These are phyloP conservation scores for Brachyalestes nurse DNA, from an alignment of 2,797 vertebrate species.

Conservation along the genomic window DNA sequence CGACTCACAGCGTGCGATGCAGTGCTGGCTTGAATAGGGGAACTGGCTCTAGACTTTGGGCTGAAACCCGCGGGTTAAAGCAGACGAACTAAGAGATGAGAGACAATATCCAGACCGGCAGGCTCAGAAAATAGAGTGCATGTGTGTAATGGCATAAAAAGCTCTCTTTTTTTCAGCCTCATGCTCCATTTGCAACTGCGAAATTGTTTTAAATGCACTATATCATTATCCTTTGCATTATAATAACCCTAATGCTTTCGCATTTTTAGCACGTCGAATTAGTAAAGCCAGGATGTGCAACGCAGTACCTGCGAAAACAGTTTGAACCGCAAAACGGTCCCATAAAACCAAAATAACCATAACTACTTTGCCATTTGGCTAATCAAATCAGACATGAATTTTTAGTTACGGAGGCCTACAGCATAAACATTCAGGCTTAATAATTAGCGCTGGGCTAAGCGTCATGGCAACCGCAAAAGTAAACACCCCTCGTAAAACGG, in stretches of 20 bases:
- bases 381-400: conserved; percentile 28
- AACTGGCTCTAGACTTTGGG: neutral
- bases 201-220: neutral
- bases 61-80: conserved; percentile 5
- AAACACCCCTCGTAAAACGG: conserved; percentile 63
- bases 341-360: conserved; percentile 35
- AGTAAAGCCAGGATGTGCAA: neutral
- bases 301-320: neutral
- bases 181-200: neutral
- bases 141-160: conserved; percentile 1
- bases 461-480: conserved; percentile 58
- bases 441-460: conserved; percentile 58
- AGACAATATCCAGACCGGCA: conserved; percentile 34
- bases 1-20: neutral
- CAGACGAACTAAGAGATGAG: neutral
- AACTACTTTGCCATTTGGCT: conserved; percentile 40
- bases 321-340: neutral
- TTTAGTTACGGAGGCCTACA: conserved; percentile 20
- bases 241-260: neutral
- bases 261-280: neutral
- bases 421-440: conserved; percentile 60
- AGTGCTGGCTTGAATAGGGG: no score
- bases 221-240: neutral
- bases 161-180: neutral
- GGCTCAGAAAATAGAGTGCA: neutral